Percentiles rank a stretch among this genome's conserved stretches.
Conservation (phyloP, 2,888 invertebrate genomes). For the Cephus pygmeus region DNA sequence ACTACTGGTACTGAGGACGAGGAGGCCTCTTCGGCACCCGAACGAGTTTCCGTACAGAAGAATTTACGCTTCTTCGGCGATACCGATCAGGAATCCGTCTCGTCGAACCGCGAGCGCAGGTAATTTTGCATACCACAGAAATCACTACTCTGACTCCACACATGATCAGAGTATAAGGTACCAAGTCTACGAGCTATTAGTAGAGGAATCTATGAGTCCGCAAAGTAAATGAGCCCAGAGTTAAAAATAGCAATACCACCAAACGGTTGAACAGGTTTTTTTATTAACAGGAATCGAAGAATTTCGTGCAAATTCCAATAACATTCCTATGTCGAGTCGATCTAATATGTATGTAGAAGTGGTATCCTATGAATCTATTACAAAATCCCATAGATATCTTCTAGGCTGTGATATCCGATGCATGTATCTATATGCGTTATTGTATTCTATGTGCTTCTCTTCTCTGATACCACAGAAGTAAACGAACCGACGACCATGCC, state of each 20-base stretch:
- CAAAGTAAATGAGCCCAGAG: too few species aligned
- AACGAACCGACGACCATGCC: slow-evolving; percentile 56
- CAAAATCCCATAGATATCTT: neutral
- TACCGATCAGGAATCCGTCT: slow-evolving; percentile 79
- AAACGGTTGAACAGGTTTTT: too few species aligned
- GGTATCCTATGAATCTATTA: neutral
- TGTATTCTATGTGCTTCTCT: neutral
- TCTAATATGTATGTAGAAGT: too few species aligned
- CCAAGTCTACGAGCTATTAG: too few species aligned
- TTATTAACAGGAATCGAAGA: too few species aligned
- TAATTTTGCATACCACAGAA: slow-evolving; percentile 26
- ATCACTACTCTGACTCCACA: neutral
- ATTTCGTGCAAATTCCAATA: too few species aligned
- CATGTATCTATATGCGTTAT: neutral
- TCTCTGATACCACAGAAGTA: slow-evolving; percentile 38
- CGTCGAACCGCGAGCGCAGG: slow-evolving; percentile 60
- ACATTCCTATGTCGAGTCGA: too few species aligned
- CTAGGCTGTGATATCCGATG: neutral
- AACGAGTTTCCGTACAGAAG: slow-evolving; percentile 67
- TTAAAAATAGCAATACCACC: too few species aligned
- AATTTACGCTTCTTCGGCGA: slow-evolving; percentile 87
- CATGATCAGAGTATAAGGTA: neutral
- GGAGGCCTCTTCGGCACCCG: slow-evolving; percentile 59
- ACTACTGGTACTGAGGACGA: slow-evolving; percentile 73
- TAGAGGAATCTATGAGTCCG: too few species aligned